phyloP scores from a whole-genome alignment of 2,888 invertebrate genomes.

The Emmelina monodactyla region DNA sequence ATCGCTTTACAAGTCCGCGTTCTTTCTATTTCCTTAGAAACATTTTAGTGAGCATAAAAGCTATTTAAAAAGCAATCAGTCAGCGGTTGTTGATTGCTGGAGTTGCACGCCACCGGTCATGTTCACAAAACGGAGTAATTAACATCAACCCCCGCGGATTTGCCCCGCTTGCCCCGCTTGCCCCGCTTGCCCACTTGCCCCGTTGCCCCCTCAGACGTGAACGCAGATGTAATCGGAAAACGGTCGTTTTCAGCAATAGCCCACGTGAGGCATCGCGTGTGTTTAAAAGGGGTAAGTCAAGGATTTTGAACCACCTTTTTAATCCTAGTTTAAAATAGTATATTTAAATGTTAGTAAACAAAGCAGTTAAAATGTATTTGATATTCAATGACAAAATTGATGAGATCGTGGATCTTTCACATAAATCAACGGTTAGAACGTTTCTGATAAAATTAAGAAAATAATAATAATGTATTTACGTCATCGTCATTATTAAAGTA shows the following conservation, averaged over 20 bases:
- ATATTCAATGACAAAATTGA: no score
- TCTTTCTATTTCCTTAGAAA: slow-evolving; percentile 53
- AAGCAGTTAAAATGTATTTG: no score
- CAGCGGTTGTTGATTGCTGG: slow-evolving; percentile 59
- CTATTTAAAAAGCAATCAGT: slow-evolving; percentile 68
- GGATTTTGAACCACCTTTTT: no score
- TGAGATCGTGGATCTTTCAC: no score
- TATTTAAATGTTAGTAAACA: no score
- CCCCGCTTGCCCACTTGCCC: slow-evolving; percentile 21
- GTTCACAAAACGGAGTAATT: slow-evolving; percentile 68
- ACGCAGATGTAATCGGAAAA: slow-evolving; percentile 65
- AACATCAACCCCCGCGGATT: slow-evolving; percentile 40
- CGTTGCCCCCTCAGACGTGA: slow-evolving; percentile 25
- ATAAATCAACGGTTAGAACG: no score
- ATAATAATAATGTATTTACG: no score
- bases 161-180: slow-evolving; percentile 22
- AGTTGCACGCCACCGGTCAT: slow-evolving; percentile 58
- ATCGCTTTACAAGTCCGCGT: slow-evolving; percentile 37
- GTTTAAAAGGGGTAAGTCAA: no score
- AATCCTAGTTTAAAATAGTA: no score
- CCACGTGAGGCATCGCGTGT: no score
- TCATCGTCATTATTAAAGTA: no score
- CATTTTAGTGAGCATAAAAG: slow-evolving; percentile 62
- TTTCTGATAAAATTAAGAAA: no score
- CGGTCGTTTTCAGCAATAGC: slow-evolving; percentile 66